Percentiles rank a stretch among this genome's conserved stretches.
Conservation (phyloP, 2,888 invertebrate species). For the Mythimna lalbum region DNA sequence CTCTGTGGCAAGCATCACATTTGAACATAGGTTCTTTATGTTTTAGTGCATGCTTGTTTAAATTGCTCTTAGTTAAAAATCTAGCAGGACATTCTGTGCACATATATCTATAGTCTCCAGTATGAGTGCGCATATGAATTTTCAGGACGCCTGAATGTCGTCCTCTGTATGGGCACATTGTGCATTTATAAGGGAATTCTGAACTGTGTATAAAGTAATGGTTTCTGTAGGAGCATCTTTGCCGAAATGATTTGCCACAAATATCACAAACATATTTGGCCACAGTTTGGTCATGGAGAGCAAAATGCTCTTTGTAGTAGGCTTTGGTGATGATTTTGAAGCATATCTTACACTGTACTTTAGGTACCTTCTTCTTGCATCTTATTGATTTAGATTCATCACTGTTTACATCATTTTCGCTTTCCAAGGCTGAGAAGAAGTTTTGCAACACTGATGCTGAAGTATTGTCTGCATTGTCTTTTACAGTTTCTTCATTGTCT, state of each 20-base stretch:
- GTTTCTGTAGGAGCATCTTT: slow-evolving; percentile 76
- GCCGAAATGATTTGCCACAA: slow-evolving; percentile 78
- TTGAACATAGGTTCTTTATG: slow-evolving; percentile 78
- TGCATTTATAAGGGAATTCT: slow-evolving; percentile 77
- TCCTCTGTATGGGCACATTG: slow-evolving; percentile 76
- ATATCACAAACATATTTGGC: slow-evolving; percentile 78
- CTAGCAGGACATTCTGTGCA: slow-evolving; percentile 79
- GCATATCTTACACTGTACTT: slow-evolving; percentile 43
- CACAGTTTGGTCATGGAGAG: slow-evolving; percentile 67
- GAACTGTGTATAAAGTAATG: slow-evolving; percentile 75
- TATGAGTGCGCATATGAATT: slow-evolving; percentile 77
- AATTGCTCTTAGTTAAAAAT: slow-evolving; percentile 77
- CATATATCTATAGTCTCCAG: slow-evolving; percentile 78
- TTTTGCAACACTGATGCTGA: slow-evolving; percentile 29
- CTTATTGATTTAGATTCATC: slow-evolving; percentile 12
- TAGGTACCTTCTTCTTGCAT: slow-evolving; percentile 22
- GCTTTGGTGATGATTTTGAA: slow-evolving; percentile 51
- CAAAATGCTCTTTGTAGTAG: slow-evolving; percentile 45
- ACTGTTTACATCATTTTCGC: slow-evolving; percentile 23
- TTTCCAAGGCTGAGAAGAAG: slow-evolving; percentile 35
- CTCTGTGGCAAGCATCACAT: slow-evolving; percentile 77
- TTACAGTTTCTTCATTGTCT: slow-evolving; percentile 11
- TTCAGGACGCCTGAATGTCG: slow-evolving; percentile 74
- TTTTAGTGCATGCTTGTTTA: slow-evolving; percentile 77
- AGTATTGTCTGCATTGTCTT: slow-evolving; percentile 5